Conservation (phyloP, 2,797 vertebrate species). For the Babyrousa celebensis region DNA sequence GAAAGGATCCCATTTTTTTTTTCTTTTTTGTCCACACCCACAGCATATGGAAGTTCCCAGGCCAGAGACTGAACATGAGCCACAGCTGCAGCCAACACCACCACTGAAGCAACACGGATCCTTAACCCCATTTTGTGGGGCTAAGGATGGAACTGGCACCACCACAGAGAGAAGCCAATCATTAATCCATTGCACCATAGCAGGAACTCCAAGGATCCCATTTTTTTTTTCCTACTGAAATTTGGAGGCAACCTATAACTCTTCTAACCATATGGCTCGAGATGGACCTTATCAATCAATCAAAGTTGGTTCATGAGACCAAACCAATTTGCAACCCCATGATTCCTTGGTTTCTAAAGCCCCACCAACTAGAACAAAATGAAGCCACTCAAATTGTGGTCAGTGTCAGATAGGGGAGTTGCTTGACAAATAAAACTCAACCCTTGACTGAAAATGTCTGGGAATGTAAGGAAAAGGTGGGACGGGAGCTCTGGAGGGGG, state of each 20-base stretch:
- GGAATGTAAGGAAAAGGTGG: neutral
- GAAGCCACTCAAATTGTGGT: neutral
- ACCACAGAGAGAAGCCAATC: no score
- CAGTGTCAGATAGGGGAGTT: neutral
- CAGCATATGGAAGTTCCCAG: no score
- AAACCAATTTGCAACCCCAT: neutral
- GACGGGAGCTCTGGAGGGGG: neutral
- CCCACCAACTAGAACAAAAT: constrained; percentile 41
- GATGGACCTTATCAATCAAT: neutral
- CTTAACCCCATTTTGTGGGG: no score
- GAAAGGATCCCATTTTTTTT: neutral
- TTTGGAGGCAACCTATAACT: neutral
- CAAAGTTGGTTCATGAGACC: neutral
- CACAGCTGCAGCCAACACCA: no score
- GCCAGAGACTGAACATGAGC: no score
- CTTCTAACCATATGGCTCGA: neutral
- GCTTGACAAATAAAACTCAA: constrained; percentile 28
- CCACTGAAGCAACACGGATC: no score
- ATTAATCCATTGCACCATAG: no score
- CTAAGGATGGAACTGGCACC: no score
- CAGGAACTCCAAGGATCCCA: neutral
- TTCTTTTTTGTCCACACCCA: no score
- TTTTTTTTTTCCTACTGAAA: neutral
- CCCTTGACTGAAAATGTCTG: neutral
- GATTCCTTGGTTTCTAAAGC: constrained; percentile 42